A percentile compares a stretch with the other conserved stretches of the same genome.
Conservation (phyloP, 2,113 vertebrate species). For the Petrocephalus microphthalmus region DNA sequence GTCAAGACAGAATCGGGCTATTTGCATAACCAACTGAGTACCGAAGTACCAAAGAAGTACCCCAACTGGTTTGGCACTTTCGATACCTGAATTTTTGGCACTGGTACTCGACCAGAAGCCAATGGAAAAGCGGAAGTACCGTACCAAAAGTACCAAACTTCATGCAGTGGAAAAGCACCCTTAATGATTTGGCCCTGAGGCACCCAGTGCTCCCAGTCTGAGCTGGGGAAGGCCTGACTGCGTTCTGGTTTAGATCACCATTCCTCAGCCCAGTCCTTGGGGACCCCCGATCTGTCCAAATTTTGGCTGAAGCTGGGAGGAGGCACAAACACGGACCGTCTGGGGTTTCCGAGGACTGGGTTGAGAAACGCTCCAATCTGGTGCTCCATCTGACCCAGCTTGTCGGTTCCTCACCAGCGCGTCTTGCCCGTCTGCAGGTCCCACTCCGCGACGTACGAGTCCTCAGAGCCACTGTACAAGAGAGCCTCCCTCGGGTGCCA, state of each 20-base stretch:
- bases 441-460: conserved; percentile 89
- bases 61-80: too few relatives aligned
- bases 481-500: conserved; percentile 81
- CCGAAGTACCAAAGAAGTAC: too few relatives aligned
- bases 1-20: too few relatives aligned
- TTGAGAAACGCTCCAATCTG: not conserved
- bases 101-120: too few relatives aligned
- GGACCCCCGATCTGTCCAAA: not conserved
- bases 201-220: not conserved
- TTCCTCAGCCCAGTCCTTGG: not conserved
- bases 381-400: not conserved
- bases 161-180: too few relatives aligned
- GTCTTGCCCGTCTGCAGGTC: conserved; percentile 82
- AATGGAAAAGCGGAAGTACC: too few relatives aligned
- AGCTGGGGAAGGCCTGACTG: not conserved
- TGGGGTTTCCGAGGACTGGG: not conserved
- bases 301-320: not conserved
- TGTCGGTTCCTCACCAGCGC: conserved; percentile 65
- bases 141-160: too few relatives aligned
- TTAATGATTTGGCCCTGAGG: not conserved
- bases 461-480: conserved; percentile 91
- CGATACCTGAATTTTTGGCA: too few relatives aligned
- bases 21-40: too few relatives aligned
- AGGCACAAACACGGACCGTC: not conserved
- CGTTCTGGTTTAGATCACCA: not conserved